phyloP scores from a whole-genome alignment of 2,888 invertebrate genomes.

The Eulithis prunata region DNA sequence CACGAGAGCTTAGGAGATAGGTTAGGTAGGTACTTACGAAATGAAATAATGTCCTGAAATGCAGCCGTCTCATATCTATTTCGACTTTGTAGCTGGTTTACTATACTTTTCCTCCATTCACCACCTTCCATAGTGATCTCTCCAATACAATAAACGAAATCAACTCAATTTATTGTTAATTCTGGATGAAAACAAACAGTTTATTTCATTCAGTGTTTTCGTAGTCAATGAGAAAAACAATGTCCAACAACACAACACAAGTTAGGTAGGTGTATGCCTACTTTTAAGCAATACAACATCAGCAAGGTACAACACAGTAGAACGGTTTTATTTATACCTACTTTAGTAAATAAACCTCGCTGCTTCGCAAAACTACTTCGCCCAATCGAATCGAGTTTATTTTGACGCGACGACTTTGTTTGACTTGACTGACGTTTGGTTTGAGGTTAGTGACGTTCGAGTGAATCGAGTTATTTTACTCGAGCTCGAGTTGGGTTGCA shows the following conservation, averaged over 20 bases:
- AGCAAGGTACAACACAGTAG: too few relatives aligned
- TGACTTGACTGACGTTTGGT: too few relatives aligned
- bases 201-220: conserved; percentile 11
- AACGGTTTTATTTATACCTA: too few relatives aligned
- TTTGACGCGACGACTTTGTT: too few relatives aligned
- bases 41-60: conserved; percentile 91
- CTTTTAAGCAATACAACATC: too few relatives aligned
- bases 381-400: too few relatives aligned
- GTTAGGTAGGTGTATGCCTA: too few relatives aligned
- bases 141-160: conserved; percentile 44
- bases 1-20: conserved; percentile 36
- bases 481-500: too few relatives aligned
- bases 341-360: too few relatives aligned
- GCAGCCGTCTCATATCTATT: conserved; percentile 90
- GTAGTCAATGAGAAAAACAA: background rate
- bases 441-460: too few relatives aligned
- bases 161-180: conserved; percentile 52
- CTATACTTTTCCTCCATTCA: conserved; percentile 88
- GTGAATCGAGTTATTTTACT: too few relatives aligned
- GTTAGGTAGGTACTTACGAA: conserved; percentile 88
- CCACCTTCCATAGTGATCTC: conserved; percentile 72
- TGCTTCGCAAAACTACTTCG: too few relatives aligned
- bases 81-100: conserved; percentile 88
- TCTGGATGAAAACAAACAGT: conserved; percentile 72
- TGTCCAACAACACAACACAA: background rate